A percentile compares a stretch with the other conserved stretches of the same genome.
These are phyloP conservation scores for Battus philenor DNA, from an alignment of 1,140 invertebrate genomes.

Conservation along the genomic window DNA sequence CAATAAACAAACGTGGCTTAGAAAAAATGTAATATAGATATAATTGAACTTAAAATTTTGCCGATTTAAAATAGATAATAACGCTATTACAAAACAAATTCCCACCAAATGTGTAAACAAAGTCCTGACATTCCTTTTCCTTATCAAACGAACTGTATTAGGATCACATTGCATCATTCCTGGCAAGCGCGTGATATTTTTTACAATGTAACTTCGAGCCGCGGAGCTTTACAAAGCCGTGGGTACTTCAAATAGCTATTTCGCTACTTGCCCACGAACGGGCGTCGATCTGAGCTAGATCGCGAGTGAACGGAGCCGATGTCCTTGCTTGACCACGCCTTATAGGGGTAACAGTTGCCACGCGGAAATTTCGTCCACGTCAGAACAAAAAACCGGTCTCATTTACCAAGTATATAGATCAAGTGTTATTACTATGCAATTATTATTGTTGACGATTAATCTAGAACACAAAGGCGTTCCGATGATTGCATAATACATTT, in stretches of 20 bases:
- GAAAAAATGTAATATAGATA: too few species aligned
- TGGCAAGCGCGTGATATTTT: background rate
- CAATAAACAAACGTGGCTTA: too few species aligned
- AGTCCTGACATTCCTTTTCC: background rate
- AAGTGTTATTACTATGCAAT: constrained; percentile 3
- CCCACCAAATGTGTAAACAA: background rate
- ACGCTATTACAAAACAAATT: background rate
- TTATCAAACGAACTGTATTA: background rate
- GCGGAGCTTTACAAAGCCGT: background rate
- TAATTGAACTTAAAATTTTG: constrained; percentile 3
- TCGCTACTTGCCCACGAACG: constrained; percentile 6
- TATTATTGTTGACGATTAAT: background rate
- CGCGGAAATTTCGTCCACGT: constrained; percentile 27
- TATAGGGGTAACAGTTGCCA: constrained; percentile 26
- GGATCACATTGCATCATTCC: background rate
- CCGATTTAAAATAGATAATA: background rate
- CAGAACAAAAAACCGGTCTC: constrained; percentile 5
- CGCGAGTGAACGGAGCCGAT: constrained; percentile 30
- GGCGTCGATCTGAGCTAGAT: constrained; percentile 12
- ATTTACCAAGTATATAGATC: constrained; percentile 11
- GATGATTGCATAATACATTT: too few species aligned
- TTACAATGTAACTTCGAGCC: background rate
- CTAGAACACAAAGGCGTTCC: background rate
- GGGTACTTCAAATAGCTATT: background rate
- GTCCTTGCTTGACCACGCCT: constrained; percentile 32